Percentiles rank a stretch among this genome's conserved stretches.
Evolutionary conservation across 2,888 invertebrate genomes (phyloP).

Genomic region (Megamerina dolium): DNA sequence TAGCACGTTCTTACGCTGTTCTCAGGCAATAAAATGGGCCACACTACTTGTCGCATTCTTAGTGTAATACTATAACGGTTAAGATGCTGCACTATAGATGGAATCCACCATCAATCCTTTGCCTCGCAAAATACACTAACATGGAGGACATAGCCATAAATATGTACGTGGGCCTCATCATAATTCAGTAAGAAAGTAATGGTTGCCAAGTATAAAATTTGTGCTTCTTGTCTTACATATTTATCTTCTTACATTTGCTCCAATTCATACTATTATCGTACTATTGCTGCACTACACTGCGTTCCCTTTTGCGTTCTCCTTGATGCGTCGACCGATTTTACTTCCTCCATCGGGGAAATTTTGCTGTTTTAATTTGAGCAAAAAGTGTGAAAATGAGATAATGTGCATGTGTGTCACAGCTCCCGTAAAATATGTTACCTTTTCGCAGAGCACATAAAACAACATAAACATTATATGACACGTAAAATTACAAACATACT

Average conservation of each 20-base stretch:
- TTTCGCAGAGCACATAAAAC: conserved; percentile 40
- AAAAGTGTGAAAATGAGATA: conserved; percentile 38
- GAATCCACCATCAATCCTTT: too few relatives aligned
- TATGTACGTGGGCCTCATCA: conserved; percentile 4
- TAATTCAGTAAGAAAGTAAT: conserved; percentile 5
- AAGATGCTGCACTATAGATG: too few relatives aligned
- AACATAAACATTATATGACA: conserved; percentile 39
- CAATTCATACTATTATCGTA: too few relatives aligned
- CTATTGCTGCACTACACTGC: background rate
- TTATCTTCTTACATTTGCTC: background rate
- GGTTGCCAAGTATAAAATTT: conserved; percentile 2
- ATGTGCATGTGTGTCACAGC: conserved; percentile 36
- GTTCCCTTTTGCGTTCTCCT: conserved; percentile 26
- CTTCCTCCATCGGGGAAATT: too few relatives aligned
- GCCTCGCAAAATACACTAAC: too few relatives aligned
- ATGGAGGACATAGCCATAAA: too few relatives aligned
- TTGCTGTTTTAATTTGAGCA: too few relatives aligned
- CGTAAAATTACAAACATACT: conserved; percentile 24
- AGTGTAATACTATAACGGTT: too few relatives aligned
- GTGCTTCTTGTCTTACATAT: background rate
- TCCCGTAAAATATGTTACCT: conserved; percentile 33
- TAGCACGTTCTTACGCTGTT: too few relatives aligned
- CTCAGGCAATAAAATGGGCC: too few relatives aligned
- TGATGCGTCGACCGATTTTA: too few relatives aligned
- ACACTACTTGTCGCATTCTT: too few relatives aligned